Base-by-base conservation (phyloP, 2,113 vertebrate species). In the Lophochroa leadbeateri region DNA sequence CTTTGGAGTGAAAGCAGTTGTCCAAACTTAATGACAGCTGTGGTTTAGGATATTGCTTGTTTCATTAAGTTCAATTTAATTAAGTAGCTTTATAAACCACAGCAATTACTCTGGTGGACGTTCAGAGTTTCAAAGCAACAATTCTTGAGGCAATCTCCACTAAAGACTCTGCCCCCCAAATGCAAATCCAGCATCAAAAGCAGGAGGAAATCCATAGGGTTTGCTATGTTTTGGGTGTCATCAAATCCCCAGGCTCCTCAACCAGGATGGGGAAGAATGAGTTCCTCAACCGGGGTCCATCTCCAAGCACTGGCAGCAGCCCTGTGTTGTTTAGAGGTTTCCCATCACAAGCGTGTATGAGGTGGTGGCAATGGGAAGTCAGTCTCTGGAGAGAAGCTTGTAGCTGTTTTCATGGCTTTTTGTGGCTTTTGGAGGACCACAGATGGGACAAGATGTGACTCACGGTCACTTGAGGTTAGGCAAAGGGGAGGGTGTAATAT, bases 101-200 rank as follows among this genome's bases (percentile, higher is more conserved):
- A 3, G 33, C 74, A 67, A 46, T 91, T 81, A 67, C 83, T 84
- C 17, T 41, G 35, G 24, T 76, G 47, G 61, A 35, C 7, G 0
- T 70, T 60, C 16, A 7, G 68, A 75, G 76, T 87, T 90, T 41
- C 65, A 91, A 68, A 88, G 91, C 52, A 84, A 71, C 57, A 67
- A 76, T 93, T 93, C 80, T 84, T 67, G 68, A 81, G 50, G 79
- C 79, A 71, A 67, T 88, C 79, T 53, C 67, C 41, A 35, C 35
- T 70, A 71, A 87, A 79, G 25, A 31, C 7, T 23, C 33, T 53
- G 11, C 37, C 65, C 41, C 64, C 43, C 21, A 41, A 8, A 44
- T 0, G 3, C 28, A 65, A 80, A 55, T 50, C 44, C 77, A 69
- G 61, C 90, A 52, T 41, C 53, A 57, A 35, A 37, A n/a, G 35